Base-by-base conservation (phyloP, 2,797 vertebrate species). In the Borostomias antarcticus region DNA sequence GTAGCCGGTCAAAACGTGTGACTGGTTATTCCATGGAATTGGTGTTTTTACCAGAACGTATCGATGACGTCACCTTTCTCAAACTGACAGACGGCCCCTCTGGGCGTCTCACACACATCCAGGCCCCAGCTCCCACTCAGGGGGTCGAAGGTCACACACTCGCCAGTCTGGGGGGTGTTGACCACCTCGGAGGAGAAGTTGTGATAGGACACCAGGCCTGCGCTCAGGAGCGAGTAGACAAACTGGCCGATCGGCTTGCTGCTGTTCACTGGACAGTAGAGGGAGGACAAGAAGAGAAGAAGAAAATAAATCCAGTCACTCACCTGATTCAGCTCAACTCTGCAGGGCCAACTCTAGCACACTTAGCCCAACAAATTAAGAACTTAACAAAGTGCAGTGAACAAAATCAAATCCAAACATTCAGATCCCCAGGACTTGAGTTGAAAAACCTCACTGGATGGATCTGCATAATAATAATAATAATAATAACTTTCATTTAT, bases 51-150 rank as follows among this genome's bases (percentile, higher is more conserved):
- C n/a, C n/a, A n/a, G n/a, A n/a, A n/a, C n/a, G n/a, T n/a, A n/a
- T n/a, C n/a, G n/a, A n/a, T n/a, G 15, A 33, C 57, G 29, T 64
- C 78, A 93, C 91, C 91, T 89, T 91, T 91, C 19, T 74, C 73
- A 76, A 86, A 88, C 66, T 91, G 87, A 73, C 92, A 94, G 35
- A 94, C 86, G 5, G 86, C 82, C 56, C 68, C 86, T 73, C 68
- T 88, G 4, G 37, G 37, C 25, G 79, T 79, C 23, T 80, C 68
- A 66, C 93, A 94, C 1, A 64, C 52, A 33, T 67, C 80, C 13
- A 45, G 45, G 17, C 1, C 25, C 62, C 19, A 32, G 13, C 25
- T 76, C 21, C 62, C 78, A 15, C 0, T 74, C 26, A 76, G 21
- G 3, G 93, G 90, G 64, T 92, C 71, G 70, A 92, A 89, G 59